Base-by-base conservation (phyloP, 2,797 vertebrate genomes). In the Labroides dimidiatus region DNA sequence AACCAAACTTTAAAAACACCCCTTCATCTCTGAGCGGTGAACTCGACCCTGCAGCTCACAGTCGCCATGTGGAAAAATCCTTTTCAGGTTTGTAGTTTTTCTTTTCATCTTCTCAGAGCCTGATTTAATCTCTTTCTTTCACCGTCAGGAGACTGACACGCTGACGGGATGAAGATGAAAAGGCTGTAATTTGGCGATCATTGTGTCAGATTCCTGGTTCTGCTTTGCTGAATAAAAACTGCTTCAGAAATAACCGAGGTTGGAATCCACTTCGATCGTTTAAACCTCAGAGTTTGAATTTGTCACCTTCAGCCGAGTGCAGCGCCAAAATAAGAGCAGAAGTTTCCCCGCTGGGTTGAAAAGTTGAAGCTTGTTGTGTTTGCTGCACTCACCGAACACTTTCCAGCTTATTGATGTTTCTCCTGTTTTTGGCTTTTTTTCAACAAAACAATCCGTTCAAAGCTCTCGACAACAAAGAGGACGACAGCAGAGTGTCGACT, bases 71-170 rank as follows among this genome's bases (percentile, higher is more conserved):
- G 43, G 10, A 14, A 17, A 19, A 0, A 24, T 41, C 57, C 13
- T 8, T 24, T 41, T 16, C 51, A 52, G 51, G 61, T 57, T 69
- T 36, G 30, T 78, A 78, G 8, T 33, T 7, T 66, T 36, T 33
- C 62, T 27, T 30, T 39, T 74, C 30, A 39, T 64, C 44, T 50
- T 11, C 47, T 64, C 14, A 6, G 64, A 15, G 64, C 48, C 47
- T 84, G 80, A 86, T 79, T 84, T 73, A 58, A 80, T 87, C 77
- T 70, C 72, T 73, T 36, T 42, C 21, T 30, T 8, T 9, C 27
- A 23, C 17, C 21, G 50, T 58, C 63, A 48, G 43, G n/a, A 17
- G 43, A 41, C 37, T 64, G 47, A 81, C 72, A 5, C 54, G 21
- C 64, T 81, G 82, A 86, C 76, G 87, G 54, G 37, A 7, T 54